Base-by-base conservation (phyloP, 2,797 vertebrate species). In the Oophaga sylvatica region DNA sequence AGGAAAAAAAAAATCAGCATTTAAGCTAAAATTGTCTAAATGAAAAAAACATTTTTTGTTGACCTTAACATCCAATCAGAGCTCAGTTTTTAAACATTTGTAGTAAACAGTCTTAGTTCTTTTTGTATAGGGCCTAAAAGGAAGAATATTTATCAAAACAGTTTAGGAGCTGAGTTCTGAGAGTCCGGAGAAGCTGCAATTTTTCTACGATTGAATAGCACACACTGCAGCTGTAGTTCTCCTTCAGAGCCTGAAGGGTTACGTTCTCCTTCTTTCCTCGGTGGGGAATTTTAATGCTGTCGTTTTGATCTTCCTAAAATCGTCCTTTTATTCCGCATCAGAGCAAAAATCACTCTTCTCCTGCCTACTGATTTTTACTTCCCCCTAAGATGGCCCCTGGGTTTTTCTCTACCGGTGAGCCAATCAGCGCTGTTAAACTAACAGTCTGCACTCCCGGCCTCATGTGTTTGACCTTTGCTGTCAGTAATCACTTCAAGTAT, bases 401-500 rank as follows among this genome's bases (percentile, higher is more conserved):
- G 87, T 78, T 83, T 79, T 79, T 68, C 77, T 45, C 87, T 60
- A 57, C 31, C 67, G 20, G 56, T 26, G 75, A 84, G 87, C 75
- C 87, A 87, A 87, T 87, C 87, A 48, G 73, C 48, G 11, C 19
- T 19, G 62, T n/a, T 80, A 79, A 48, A 75, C 62, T 79, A 88
- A 84, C 87, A 48, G 87, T 22, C 63, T 82, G 56, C 65, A 68
- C 73, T 80, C 16, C 12, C 73, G 65, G 73, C 60, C 80, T 73
- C 22, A n/a, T 60, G 73, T 79, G 75, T 84, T 70, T 88, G 87
- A 88, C 87, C 87, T 88, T 88, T 84, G 81, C 87, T 88, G 87
- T 88, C 81, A 88, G 81, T 80, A 88, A 84, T 88, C 87, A 88
- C 80, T 84, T 80, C 67, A 80, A 80, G 73, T 70, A 88, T 88